A percentile compares a stretch with the other conserved stretches of the same genome.
Evolutionary conservation across 2,113 vertebrate genomes (phyloP).

Genomic region (Drymodes brunneopygia): DNA sequence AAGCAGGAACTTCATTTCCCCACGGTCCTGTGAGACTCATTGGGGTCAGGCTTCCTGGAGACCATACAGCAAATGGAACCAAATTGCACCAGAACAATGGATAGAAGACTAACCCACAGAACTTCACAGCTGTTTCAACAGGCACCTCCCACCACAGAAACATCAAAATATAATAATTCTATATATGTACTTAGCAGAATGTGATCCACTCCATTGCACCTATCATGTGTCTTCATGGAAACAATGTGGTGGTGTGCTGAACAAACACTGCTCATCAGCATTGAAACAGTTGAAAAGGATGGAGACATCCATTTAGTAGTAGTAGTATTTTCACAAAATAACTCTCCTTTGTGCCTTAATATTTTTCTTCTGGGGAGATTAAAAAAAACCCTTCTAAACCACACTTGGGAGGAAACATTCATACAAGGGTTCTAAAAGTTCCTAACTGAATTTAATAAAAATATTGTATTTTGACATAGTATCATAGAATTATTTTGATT

Average conservation of each 20-base stretch:
- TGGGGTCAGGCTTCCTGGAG: neutral
- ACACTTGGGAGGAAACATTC: neutral
- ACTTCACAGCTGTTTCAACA: neutral
- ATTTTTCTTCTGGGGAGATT: neutral
- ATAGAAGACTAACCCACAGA: neutral
- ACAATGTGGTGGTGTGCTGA: neutral
- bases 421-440: neutral
- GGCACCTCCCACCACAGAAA: neutral
- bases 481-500: neutral
- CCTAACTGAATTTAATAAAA: neutral
- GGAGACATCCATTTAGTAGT: neutral
- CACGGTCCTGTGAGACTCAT: neutral
- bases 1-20: neutral
- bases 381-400: neutral
- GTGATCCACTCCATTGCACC: neutral
- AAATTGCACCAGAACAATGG: neutral
- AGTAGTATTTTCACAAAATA: neutral
- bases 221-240: neutral
- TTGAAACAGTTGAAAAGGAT: neutral
- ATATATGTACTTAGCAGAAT: neutral
- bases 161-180: neutral
- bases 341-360: neutral
- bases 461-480: neutral
- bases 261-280: neutral
- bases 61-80: neutral